A percentile compares a stretch with the other conserved stretches of the same genome.
phyloP scores from a whole-genome alignment of 2,888 invertebrate species.

The Tanaodytes sp. region DNA sequence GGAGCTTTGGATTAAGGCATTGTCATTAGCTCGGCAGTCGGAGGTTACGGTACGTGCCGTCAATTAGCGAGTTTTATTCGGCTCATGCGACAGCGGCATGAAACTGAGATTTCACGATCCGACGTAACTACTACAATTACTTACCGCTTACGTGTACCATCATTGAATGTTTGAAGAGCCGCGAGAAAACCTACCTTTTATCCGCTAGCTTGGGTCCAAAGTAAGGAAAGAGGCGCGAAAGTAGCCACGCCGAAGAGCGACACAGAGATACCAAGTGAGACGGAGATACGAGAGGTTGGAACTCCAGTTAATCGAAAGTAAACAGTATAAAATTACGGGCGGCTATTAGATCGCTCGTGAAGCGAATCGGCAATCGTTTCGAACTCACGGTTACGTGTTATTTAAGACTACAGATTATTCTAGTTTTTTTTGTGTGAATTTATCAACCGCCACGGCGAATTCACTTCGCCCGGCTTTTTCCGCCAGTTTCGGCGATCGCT shows the following conservation, averaged over 20 bases:
- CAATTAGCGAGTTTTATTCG: constrained; percentile 48
- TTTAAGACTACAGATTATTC: constrained; percentile 33
- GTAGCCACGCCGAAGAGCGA: background rate
- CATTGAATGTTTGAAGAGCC: constrained; percentile 29
- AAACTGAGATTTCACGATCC: constrained; percentile 44
- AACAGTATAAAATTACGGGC: constrained; percentile 45
- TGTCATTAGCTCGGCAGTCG: constrained; percentile 4
- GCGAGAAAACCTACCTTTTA: constrained; percentile 33
- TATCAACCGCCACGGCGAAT: background rate
- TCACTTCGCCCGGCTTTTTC: background rate
- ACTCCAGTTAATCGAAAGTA: constrained; percentile 54
- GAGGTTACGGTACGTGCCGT: constrained; percentile 15
- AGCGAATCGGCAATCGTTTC: constrained; percentile 45
- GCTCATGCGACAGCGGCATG: constrained; percentile 26
- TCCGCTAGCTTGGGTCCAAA: constrained; percentile 26
- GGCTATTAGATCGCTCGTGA: constrained; percentile 50
- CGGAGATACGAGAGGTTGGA: constrained; percentile 30
- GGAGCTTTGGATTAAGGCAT: constrained; percentile 14
- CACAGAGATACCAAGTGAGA: background rate
- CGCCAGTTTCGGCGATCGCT: background rate
- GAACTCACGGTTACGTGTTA: constrained; percentile 44
- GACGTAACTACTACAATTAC: constrained; percentile 43
- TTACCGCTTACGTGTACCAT: constrained; percentile 46
- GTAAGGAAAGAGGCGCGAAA: constrained; percentile 24
- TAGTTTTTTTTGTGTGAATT: constrained; percentile 23